Evolutionary conservation across 2,797 vertebrate species (phyloP).

Genomic region (Huso huso): DNA sequence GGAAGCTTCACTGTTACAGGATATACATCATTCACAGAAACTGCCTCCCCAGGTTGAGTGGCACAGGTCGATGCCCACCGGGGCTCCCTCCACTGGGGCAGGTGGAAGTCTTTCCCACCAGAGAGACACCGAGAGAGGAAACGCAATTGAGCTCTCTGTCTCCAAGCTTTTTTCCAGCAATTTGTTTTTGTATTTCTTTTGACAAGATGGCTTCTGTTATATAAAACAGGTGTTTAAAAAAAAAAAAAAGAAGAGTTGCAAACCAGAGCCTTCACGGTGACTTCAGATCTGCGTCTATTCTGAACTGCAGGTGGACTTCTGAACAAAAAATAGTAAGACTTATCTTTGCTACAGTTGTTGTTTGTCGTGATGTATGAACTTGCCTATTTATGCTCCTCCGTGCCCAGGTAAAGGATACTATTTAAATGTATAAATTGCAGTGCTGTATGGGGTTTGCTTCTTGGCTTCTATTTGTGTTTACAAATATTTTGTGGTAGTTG

Average conservation of each 20-base stretch:
- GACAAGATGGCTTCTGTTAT: neutral
- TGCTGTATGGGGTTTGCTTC: too few relatives aligned
- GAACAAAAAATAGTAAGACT: too few relatives aligned
- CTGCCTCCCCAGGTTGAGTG: slow-evolving; percentile 42
- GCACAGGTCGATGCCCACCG: slow-evolving; percentile 36
- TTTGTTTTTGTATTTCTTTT: neutral
- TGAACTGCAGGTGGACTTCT: too few relatives aligned
- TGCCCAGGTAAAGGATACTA: too few relatives aligned
- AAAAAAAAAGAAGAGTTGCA: neutral
- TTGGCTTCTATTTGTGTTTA: too few relatives aligned
- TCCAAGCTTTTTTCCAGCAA: neutral
- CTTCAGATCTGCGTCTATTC: too few relatives aligned
- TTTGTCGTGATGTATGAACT: too few relatives aligned
- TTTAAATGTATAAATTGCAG: too few relatives aligned
- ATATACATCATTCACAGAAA: slow-evolving; percentile 42
- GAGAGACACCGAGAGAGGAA: neutral
- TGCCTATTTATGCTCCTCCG: too few relatives aligned
- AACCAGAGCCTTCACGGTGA: too few relatives aligned
- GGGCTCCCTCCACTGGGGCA: slow-evolving; percentile 9
- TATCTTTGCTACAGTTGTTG: too few relatives aligned
- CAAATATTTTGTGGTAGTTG: too few relatives aligned
- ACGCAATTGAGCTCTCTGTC: neutral
- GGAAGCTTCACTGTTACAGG: slow-evolving; percentile 46
- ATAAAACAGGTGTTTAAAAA: neutral
- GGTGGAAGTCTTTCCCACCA: neutral